phyloP scores from a whole-genome alignment of 2,888 invertebrate genomes.

The Drosophila eohydei region DNA sequence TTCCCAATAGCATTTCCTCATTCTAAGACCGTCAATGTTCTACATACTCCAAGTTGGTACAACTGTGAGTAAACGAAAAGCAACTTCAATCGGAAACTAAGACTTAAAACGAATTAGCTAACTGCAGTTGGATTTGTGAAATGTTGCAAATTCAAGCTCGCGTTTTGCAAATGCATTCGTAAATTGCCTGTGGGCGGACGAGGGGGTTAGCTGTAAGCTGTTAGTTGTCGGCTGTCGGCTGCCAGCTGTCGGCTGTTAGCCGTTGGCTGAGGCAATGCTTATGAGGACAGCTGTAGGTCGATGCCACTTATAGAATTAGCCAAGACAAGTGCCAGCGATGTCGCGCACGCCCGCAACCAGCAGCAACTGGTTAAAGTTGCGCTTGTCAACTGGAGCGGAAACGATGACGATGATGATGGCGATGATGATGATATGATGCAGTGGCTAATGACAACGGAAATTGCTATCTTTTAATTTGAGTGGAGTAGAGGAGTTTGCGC shows the following conservation, averaged over 20 bases:
- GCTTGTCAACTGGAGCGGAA: constrained; percentile 60
- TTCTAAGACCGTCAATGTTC: not conserved
- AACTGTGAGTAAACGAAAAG: not conserved
- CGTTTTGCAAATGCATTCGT: constrained; percentile 3
- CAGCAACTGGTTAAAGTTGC: constrained; percentile 36
- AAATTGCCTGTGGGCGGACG: not conserved
- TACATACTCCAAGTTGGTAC: not conserved
- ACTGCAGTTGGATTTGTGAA: constrained; percentile 10
- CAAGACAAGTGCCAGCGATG: constrained; percentile 38
- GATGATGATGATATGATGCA: constrained; percentile 21
- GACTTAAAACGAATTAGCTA: constrained; percentile 9
- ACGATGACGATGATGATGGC: constrained; percentile 21
- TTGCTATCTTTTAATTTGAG: constrained; percentile 33
- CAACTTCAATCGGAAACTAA: constrained; percentile 1
- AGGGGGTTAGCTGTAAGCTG: constrained; percentile 1
- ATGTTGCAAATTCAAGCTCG: constrained; percentile 6
- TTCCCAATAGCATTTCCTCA: not conserved
- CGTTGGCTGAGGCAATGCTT: constrained; percentile 6
- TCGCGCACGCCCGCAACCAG: constrained; percentile 44
- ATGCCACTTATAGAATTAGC: constrained; percentile 32
- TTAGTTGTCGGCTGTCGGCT: not conserved
- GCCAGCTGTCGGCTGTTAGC: not conserved
- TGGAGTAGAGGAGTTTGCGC: not conserved
- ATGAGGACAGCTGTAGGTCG: not conserved
- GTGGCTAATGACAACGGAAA: constrained; percentile 62